Conservation (phyloP, 2,797 vertebrate species). For the Pyrocephalus nanus region DNA sequence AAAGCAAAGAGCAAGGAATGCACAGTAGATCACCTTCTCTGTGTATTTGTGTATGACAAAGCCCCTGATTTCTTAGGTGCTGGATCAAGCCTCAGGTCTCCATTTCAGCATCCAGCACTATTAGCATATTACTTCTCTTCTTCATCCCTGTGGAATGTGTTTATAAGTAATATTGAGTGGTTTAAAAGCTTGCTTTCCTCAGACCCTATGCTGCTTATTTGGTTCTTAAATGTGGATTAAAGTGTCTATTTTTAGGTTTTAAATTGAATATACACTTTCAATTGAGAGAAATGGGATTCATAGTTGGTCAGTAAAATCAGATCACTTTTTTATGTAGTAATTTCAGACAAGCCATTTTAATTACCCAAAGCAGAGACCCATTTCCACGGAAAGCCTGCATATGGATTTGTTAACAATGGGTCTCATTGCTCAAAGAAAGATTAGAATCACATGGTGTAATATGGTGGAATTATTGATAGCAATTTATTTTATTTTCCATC, state of each 20-base stretch:
- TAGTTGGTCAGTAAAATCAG: neutral
- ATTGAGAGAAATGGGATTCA: neutral
- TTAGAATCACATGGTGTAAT: neutral
- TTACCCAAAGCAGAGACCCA: neutral
- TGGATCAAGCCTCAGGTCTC: neutral
- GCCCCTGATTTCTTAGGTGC: neutral
- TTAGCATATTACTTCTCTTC: neutral
- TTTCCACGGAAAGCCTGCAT: neutral
- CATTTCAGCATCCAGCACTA: neutral
- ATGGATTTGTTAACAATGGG: neutral
- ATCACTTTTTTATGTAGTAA: neutral
- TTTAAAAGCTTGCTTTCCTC: neutral
- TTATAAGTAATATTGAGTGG: neutral
- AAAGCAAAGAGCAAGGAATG: neutral
- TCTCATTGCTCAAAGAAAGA: neutral
- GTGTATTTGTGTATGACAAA: neutral
- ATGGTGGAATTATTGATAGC: neutral
- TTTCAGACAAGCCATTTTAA: conserved; percentile 11
- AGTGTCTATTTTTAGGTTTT: conserved; percentile 10
- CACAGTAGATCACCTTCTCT: neutral
- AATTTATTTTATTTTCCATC: neutral
- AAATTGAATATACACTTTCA: neutral
- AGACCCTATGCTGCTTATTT: conserved; percentile 12
- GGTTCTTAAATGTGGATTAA: neutral
- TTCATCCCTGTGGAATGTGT: neutral